phyloP scores from a whole-genome alignment of 1,140 invertebrate species.

The Nasonia longicornis region DNA sequence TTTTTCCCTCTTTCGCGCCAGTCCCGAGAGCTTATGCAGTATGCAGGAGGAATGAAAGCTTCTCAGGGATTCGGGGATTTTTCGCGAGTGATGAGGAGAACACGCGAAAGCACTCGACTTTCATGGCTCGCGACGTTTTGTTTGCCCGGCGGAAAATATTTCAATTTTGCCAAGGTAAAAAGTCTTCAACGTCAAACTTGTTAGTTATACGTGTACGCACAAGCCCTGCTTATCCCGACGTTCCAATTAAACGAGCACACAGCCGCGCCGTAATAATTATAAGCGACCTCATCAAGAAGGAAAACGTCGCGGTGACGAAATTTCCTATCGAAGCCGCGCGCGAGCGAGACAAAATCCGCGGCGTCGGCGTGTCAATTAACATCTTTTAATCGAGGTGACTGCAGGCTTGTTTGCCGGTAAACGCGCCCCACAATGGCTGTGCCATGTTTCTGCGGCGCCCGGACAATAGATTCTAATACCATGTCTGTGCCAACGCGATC shows the following conservation, averaged over 20 bases:
- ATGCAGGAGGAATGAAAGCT: conserved; percentile 2
- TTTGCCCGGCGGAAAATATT: not conserved
- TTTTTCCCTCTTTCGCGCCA: not conserved
- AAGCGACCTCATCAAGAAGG: not conserved
- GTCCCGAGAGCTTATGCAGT: not conserved
- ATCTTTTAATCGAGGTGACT: conserved; percentile 53
- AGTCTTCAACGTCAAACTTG: too few species aligned
- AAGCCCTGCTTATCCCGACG: too few species aligned
- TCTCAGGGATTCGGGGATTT: not conserved
- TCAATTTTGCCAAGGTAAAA: not conserved
- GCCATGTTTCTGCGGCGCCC: conserved; percentile 47
- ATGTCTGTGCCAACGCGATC: conserved; percentile 45
- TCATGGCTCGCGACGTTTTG: not conserved
- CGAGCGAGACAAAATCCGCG: not conserved
- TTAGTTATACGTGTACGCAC: too few species aligned
- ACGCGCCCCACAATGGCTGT: conserved; percentile 36
- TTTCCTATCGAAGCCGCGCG: not conserved
- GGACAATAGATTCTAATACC: conserved; percentile 60
- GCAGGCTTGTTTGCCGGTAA: conserved; percentile 53
- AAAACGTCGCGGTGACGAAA: not conserved
- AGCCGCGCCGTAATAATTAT: not conserved
- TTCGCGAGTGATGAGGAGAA: not conserved
- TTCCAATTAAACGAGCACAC: not conserved
- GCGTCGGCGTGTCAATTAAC: conserved; percentile 51
- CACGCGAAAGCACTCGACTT: not conserved